Evolutionary conservation across 2,888 invertebrate species (phyloP).

Genomic region (Coremacera marginata): DNA sequence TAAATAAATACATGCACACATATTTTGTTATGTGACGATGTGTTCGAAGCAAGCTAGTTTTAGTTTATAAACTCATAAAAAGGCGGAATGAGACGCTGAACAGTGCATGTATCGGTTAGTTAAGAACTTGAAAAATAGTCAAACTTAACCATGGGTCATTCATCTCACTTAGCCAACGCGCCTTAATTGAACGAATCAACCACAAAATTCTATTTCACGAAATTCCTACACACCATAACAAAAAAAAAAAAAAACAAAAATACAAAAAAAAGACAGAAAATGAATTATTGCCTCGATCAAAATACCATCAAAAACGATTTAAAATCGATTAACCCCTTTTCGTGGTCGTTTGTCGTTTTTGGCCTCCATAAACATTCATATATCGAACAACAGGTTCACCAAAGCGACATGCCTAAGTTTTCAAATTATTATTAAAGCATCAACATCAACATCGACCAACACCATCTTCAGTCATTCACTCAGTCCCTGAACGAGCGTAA

Average conservation of each 20-base stretch:
- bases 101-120: background rate
- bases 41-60: background rate
- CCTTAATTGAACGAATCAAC: background rate
- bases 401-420: background rate
- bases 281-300: conserved; percentile 60
- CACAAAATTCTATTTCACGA: background rate
- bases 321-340: conserved; percentile 69
- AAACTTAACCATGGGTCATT: conserved; percentile 8
- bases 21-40: background rate
- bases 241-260: no score
- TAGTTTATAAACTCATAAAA: background rate
- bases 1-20: background rate
- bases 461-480: conserved; percentile 21
- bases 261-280: conserved; percentile 43
- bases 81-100: background rate
- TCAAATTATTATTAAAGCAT: conserved; percentile 32
- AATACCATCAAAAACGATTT: conserved; percentile 67
- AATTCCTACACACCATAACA: background rate
- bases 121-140: background rate
- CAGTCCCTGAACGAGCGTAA: background rate
- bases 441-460: conserved; percentile 10
- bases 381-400: conserved; percentile 30
- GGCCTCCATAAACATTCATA: background rate
- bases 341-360: conserved; percentile 33
- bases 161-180: conserved; percentile 5